Conservation (phyloP, 2,797 vertebrate species). For the Syngnathus acus region DNA sequence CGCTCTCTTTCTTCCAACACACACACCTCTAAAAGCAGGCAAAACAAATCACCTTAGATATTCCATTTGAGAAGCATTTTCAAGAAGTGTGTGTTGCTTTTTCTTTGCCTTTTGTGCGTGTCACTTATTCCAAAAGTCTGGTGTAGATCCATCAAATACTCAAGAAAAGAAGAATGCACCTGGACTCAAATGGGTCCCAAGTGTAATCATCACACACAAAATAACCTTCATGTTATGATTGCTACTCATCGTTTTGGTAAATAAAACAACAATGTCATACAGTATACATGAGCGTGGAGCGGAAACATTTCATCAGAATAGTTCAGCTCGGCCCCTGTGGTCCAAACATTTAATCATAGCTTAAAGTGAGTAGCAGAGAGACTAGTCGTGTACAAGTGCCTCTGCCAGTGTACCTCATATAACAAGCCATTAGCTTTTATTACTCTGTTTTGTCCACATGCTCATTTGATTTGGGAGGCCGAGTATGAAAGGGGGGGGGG, state of each 20-base stretch:
- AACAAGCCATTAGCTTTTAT: conserved; percentile 63
- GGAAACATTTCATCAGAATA: neutral
- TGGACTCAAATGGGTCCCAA: too few species aligned
- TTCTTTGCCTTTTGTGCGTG: too few species aligned
- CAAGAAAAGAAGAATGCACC: too few species aligned
- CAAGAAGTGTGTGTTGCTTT: too few species aligned
- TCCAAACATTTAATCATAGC: conserved; percentile 15
- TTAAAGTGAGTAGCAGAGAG: conserved; percentile 19
- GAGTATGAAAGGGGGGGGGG: conserved; percentile 9
- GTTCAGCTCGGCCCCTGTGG: neutral
- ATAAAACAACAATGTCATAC: neutral
- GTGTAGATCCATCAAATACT: too few species aligned
- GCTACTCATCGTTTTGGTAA: neutral
- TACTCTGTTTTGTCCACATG: conserved; percentile 57
- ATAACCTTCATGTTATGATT: too few species aligned
- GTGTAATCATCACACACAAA: too few species aligned
- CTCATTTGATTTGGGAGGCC: conserved; percentile 61
- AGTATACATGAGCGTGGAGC: neutral
- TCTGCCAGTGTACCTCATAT: conserved; percentile 44
- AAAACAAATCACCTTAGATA: too few species aligned
- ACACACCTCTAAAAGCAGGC: neutral
- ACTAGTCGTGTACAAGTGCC: conserved; percentile 33
- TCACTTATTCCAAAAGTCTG: too few species aligned
- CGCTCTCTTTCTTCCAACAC: neutral
- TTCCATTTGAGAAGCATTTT: too few species aligned